Percentiles rank a stretch among this genome's conserved stretches.
phyloP scores from a whole-genome alignment of 2,888 invertebrate genomes.

The Pristionchus mayeri region DNA sequence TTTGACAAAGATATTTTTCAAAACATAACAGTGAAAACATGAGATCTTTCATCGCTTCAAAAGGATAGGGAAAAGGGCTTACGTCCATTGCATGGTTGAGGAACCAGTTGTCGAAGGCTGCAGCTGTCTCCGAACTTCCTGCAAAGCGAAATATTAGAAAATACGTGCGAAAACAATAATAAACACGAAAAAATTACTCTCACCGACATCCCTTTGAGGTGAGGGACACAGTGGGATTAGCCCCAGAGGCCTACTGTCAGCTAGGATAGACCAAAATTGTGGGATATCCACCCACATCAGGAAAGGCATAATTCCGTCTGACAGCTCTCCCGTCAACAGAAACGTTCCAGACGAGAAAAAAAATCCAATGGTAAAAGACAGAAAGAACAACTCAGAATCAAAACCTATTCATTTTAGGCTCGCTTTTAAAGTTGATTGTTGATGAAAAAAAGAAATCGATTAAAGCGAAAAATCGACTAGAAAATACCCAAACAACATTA shows the following conservation, averaged over 20 bases:
- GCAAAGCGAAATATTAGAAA: neutral
- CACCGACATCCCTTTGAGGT: too few relatives aligned
- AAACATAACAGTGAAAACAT: neutral
- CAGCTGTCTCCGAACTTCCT: neutral
- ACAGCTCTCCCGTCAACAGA: too few relatives aligned
- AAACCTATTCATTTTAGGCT: too few relatives aligned
- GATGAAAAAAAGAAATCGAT: neutral
- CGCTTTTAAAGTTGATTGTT: too few relatives aligned
- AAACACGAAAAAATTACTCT: too few relatives aligned
- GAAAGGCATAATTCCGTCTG: too few relatives aligned
- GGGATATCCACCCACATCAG: too few relatives aligned
- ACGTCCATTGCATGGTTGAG: conserved; percentile 5
- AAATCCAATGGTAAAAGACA: too few relatives aligned
- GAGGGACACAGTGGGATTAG: neutral
- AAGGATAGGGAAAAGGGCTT: neutral
- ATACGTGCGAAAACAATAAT: neutral
- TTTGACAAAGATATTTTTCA: conserved; percentile 1
- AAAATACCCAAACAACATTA: neutral
- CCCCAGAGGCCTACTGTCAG: too few relatives aligned
- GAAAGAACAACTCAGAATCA: too few relatives aligned
- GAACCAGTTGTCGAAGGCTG: conserved; percentile 32
- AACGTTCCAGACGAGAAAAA: too few relatives aligned
- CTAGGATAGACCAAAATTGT: too few relatives aligned
- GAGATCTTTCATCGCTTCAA: neutral
- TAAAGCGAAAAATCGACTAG: neutral